Conservation (phyloP, 2,888 invertebrate genomes). For the Hymenopus coronatus region DNA sequence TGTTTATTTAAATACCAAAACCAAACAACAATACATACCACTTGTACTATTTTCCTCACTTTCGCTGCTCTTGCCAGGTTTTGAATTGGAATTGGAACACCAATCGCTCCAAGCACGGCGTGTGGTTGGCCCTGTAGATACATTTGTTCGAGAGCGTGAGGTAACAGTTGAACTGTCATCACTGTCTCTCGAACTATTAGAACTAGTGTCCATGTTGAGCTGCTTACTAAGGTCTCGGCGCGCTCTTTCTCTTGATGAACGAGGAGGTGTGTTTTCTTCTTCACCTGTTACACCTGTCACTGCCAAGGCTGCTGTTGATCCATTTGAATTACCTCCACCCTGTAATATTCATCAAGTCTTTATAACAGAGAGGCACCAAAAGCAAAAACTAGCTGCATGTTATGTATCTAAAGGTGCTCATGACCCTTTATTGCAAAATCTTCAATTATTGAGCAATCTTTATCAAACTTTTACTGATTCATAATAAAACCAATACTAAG, state of each 20-base stretch:
- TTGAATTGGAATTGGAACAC: conserved; percentile 54
- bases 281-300: conserved; percentile 1
- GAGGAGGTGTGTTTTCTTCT: conserved; percentile 32
- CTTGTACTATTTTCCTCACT: conserved; percentile 52
- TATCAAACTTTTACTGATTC: too few relatives aligned
- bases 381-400: too few relatives aligned
- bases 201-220: conserved; percentile 49
- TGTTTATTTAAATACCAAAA: background rate
- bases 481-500: too few relatives aligned
- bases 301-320: background rate
- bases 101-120: conserved; percentile 74
- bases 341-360: background rate
- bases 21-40: background rate
- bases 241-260: conserved; percentile 49
- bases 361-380: too few relatives aligned
- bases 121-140: conserved; percentile 64
- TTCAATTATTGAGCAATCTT: too few relatives aligned
- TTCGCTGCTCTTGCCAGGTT: conserved; percentile 61
- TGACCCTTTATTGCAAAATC: too few relatives aligned
- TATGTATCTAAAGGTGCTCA: too few relatives aligned
- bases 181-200: conserved; percentile 44
- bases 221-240: conserved; percentile 55
- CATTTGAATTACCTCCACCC: background rate
- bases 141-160: conserved; percentile 43
- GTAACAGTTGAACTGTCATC: conserved; percentile 37